These are phyloP conservation scores for Anguilla japonica DNA, from an alignment of 2,113 vertebrate genomes.

Conservation along the genomic window DNA sequence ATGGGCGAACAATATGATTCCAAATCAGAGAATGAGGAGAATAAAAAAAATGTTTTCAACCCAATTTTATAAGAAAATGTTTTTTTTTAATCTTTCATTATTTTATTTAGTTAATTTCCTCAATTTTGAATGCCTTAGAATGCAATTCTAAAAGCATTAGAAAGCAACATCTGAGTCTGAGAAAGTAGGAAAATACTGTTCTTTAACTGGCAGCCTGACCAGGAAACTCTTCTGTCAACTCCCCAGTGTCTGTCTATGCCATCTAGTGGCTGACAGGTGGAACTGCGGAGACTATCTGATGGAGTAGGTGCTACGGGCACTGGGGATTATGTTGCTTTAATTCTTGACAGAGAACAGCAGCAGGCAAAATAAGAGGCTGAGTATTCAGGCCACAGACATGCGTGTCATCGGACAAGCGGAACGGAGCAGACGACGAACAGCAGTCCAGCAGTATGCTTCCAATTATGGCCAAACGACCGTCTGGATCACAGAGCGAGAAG, in stretches of 20 bases:
- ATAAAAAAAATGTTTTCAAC: too few relatives aligned
- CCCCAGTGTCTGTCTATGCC: constrained; percentile 30
- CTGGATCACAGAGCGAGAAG: not conserved
- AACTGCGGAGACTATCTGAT: constrained; percentile 25
- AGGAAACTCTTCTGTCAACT: not conserved
- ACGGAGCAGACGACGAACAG: not conserved
- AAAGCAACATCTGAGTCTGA: not conserved
- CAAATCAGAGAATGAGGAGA: too few relatives aligned
- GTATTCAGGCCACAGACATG: not conserved
- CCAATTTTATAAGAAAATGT: too few relatives aligned
- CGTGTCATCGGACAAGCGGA: not conserved
- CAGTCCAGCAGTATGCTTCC: not conserved
- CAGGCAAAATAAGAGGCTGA: constrained; percentile 1
- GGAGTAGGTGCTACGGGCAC: not conserved
- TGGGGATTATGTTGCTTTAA: not conserved
- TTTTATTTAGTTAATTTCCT: too few relatives aligned
- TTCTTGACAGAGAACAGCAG: not conserved
- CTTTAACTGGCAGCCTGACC: not conserved
- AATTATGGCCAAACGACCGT: not conserved
- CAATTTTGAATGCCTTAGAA: too few relatives aligned
- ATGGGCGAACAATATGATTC: too few relatives aligned
- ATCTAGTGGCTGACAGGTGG: constrained; percentile 20
- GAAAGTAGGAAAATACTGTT: not conserved
- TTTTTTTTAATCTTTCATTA: too few relatives aligned
- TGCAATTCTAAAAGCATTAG: too few relatives aligned